A percentile compares a stretch with the other conserved stretches of the same genome.
These are phyloP conservation scores for Seira sanloemensis DNA, from an alignment of 2,888 invertebrate species.

Conservation along the genomic window DNA sequence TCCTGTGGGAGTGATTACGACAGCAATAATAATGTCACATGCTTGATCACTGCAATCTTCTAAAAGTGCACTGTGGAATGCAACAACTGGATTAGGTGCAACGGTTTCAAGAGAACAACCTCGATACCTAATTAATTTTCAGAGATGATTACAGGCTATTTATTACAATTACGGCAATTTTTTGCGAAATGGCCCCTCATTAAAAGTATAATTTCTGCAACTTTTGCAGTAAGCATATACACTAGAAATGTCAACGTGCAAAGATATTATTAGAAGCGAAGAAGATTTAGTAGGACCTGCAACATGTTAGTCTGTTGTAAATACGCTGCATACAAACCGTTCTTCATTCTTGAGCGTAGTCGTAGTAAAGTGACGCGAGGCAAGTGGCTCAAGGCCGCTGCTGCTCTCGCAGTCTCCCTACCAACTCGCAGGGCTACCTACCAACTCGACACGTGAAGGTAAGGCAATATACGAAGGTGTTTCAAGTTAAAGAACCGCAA, in stretches of 20 bases:
- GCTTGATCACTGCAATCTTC: not conserved
- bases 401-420: not conserved
- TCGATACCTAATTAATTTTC: not conserved
- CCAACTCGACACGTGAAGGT: not conserved
- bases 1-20: not conserved
- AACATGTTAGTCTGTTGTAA: too few relatives aligned
- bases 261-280: too few relatives aligned
- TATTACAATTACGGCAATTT: not conserved
- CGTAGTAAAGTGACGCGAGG: not conserved
- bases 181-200: not conserved
- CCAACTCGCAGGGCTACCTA: not conserved
- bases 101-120: too few relatives aligned
- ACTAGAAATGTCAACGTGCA: not conserved
- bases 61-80: not conserved
- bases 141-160: not conserved
- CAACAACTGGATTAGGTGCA: not conserved
- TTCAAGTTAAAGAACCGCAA: constrained; percentile 3
- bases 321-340: too few relatives aligned
- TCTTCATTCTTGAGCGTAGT: too few relatives aligned
- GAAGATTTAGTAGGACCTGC: not conserved
- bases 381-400: not conserved
- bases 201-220: not conserved
- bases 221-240: not conserved
- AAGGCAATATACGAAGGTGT: not conserved
- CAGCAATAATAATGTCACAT: not conserved